A percentile compares a stretch with the other conserved stretches of the same genome.
These are phyloP conservation scores for Philopotamus ludificatus DNA, from an alignment of 1,140 invertebrate species.

Conservation along the genomic window DNA sequence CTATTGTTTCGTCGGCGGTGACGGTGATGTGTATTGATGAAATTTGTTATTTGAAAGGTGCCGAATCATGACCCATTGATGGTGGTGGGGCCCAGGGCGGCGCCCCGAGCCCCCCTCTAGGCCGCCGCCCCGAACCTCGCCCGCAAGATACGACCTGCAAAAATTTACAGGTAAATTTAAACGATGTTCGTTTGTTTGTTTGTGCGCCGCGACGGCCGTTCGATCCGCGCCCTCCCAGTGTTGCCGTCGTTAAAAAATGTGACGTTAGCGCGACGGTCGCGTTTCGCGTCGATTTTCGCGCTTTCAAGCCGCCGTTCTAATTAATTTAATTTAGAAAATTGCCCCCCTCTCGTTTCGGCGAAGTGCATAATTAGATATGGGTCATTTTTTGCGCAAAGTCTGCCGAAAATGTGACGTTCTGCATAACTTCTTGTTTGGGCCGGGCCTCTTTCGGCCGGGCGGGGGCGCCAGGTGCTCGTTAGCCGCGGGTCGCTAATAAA, in stretches of 20 bases:
- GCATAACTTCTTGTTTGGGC: background rate
- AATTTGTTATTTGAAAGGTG: too few relatives aligned
- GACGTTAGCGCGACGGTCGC: too few relatives aligned
- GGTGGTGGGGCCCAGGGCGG: slow-evolving; percentile 39
- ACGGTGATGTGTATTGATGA: too few relatives aligned
- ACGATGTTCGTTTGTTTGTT: background rate
- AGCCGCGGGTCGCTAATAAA: slow-evolving; percentile 22
- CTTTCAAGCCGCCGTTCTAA: too few relatives aligned
- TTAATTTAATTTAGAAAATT: too few relatives aligned
- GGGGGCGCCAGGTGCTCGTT: slow-evolving; percentile 25
- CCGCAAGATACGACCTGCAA: slow-evolving; percentile 27
- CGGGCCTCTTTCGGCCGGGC: slow-evolving; percentile 1
- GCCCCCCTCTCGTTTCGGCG: too few relatives aligned
- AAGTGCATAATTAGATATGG: slow-evolving; percentile 14
- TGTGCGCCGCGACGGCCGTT: too few relatives aligned
- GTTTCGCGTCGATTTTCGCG: too few relatives aligned
- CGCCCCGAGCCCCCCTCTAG: slow-evolving; percentile 39
- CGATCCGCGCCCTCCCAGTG: too few relatives aligned
- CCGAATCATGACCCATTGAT: slow-evolving; percentile 37
- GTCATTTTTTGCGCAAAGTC: background rate
- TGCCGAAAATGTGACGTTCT: too few relatives aligned
- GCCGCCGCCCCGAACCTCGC: slow-evolving; percentile 34
- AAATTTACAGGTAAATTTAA: slow-evolving; percentile 30
- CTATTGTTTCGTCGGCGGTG: too few relatives aligned
- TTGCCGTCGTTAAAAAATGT: too few relatives aligned